These are phyloP conservation scores for Drosophila baimaii DNA, from an alignment of 1,140 invertebrate species.

Conservation along the genomic window DNA sequence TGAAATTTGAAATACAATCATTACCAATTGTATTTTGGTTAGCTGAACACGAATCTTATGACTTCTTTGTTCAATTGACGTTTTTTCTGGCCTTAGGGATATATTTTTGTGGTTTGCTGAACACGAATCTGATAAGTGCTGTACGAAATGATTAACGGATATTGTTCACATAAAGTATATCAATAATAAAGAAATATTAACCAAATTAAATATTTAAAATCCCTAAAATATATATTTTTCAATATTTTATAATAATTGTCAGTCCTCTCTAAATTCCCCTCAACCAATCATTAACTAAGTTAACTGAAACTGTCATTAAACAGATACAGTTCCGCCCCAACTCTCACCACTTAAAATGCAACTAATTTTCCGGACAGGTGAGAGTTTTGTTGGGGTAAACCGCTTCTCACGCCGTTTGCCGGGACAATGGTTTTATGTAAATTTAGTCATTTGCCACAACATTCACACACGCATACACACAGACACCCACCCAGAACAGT, in stretches of 20 bases:
- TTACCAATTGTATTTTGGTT: not conserved
- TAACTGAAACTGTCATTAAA: constrained; percentile 15
- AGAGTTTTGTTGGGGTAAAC: constrained; percentile 29
- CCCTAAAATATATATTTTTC: no score
- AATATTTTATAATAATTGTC: no score
- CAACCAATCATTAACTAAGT: not conserved
- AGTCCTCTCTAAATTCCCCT: not conserved
- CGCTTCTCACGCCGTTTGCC: constrained; percentile 35
- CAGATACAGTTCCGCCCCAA: constrained; percentile 8
- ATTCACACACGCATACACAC: constrained; percentile 37
- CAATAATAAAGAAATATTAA: no score
- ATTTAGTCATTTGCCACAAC: constrained; percentile 76
- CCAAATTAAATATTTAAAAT: no score
- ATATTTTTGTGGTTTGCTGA: no score
- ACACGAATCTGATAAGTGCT: no score
- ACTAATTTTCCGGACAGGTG: constrained; percentile 25
- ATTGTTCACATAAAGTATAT: no score
- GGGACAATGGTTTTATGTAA: constrained; percentile 68
- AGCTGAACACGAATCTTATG: not conserved
- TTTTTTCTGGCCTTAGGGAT: no score
- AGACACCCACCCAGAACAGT: constrained; percentile 17
- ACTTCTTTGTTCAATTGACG: no score
- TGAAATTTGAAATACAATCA: not conserved
- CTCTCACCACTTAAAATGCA: constrained; percentile 26
- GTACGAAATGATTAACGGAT: no score